Evolutionary conservation across 2,797 vertebrate genomes (phyloP).

Genomic region (Simalia tracyae): DNA sequence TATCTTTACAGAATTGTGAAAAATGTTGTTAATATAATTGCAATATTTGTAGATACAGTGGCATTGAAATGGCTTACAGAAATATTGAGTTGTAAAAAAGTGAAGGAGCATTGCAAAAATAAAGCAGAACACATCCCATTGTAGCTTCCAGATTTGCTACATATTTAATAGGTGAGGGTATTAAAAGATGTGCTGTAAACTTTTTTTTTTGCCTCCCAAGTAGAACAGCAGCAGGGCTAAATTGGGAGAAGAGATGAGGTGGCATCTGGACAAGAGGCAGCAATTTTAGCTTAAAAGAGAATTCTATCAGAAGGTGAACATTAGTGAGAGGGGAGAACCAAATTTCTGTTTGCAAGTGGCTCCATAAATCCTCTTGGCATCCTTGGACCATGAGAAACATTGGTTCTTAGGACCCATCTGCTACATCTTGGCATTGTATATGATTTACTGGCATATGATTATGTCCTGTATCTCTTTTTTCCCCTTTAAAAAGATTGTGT

Average conservation of each 20-base stretch:
- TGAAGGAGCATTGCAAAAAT: neutral
- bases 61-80: neutral
- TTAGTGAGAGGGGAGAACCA: neutral
- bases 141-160: neutral
- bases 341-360: neutral
- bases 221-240: neutral
- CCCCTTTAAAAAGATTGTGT: neutral
- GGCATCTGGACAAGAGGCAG: neutral
- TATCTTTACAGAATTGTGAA: neutral
- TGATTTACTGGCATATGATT: neutral
- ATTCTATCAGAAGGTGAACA: neutral
- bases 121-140: neutral
- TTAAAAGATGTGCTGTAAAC: neutral
- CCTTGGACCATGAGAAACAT: neutral
- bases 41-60: neutral
- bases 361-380: neutral
- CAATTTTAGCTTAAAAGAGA: neutral
- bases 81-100: neutral
- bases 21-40: neutral
- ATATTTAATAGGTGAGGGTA: neutral
- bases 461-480: neutral
- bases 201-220: neutral
- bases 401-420: neutral
- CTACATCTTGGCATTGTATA: neutral
- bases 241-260: neutral